Evolutionary conservation across 2,888 invertebrate genomes (phyloP), one percentile per base, ranked within the genome.

Genomic region (Gymnoscelis rufifasciata): DNA sequence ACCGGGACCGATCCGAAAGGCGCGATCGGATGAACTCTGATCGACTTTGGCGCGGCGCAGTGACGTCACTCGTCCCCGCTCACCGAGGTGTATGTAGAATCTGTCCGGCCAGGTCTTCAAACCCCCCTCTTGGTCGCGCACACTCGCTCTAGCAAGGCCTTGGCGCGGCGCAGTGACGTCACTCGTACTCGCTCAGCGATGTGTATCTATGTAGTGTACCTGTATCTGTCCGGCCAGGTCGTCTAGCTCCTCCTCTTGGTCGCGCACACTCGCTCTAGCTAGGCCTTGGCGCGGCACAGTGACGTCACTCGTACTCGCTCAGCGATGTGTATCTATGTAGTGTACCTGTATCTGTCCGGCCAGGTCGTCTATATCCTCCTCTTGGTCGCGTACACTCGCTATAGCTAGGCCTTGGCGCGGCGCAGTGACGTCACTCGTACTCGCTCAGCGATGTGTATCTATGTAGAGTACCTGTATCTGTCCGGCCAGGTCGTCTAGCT

Each of bases 401-500:
- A n/a, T n/a, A n/a, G n/a, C n/a, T n/a, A n/a, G n/a, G n/a, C n/a
- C n/a, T n/a, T n/a, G n/a, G n/a, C n/a, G n/a, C n/a, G n/a, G n/a
- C 11, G 6, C 27, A 27, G 27, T 27, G 28, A 11, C 11, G 5
- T 28, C 28, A 28, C 28, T 5, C 1, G 10, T 27, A 3, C 2
- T 7, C 24, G 7, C 7, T 24, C 1, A 1, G 8, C 24, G n/a
- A 3, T 4, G 12, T 7, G 7, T 6, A 4, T 23, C 6, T 23
- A 4, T 28, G n/a, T 10, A 28, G 2, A 2, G 26, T 28, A 88
- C 88, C 78, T 92, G 93, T 66, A 96, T 94, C 83, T 95, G 95
- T 3, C 97, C 97, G 2, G 97, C 97, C 71, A 97, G 91, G 72
- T 99, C 98, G 70, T 98, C 98, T 39, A 98, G 88, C 76, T 98